Evolutionary conservation across 2,888 invertebrate species (phyloP).

Genomic region (Heliothis peltigera): DNA sequence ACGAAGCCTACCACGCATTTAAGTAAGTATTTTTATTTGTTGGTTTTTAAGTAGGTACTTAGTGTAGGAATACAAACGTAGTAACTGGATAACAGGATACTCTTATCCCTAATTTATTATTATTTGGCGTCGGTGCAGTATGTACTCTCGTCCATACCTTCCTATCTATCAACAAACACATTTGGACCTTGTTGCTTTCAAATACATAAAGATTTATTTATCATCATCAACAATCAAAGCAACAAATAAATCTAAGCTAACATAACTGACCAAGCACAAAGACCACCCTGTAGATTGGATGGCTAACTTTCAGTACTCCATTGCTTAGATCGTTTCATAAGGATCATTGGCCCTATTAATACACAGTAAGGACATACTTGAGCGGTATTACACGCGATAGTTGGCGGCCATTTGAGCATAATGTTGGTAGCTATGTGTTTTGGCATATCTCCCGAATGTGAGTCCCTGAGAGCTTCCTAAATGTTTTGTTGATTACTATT

Average conservation of each 20-base stretch:
- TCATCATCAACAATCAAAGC: too few species aligned
- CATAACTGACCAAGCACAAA: constrained; percentile 26
- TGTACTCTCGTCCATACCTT: too few species aligned
- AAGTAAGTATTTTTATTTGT: too few species aligned
- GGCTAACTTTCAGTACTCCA: constrained; percentile 36
- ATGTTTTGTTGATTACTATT: constrained; percentile 27
- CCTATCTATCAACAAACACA: too few species aligned
- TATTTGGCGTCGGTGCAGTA: too few species aligned
- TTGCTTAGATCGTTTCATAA: constrained; percentile 40
- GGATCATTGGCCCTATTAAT: constrained; percentile 50
- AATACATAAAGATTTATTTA: too few species aligned
- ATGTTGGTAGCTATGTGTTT: constrained; percentile 31
- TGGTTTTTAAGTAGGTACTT: too few species aligned
- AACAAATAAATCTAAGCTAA: constrained; percentile 3
- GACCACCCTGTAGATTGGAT: constrained; percentile 46
- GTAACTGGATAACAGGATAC: too few species aligned
- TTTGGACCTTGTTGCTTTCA: too few species aligned
- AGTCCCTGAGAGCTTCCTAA: constrained; percentile 17
- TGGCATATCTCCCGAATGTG: constrained; percentile 42
- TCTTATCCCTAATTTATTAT: too few species aligned
- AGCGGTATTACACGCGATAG: constrained; percentile 32
- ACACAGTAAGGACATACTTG: constrained; percentile 31
- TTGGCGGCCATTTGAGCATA: constrained; percentile 35
- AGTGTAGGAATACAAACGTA: too few species aligned
- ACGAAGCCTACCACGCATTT: too few species aligned